Percentiles rank a stretch among this genome's conserved stretches.
These are phyloP conservation scores for Tetramorium bicarinatum DNA, from an alignment of 2,888 invertebrate species.

Conservation along the genomic window DNA sequence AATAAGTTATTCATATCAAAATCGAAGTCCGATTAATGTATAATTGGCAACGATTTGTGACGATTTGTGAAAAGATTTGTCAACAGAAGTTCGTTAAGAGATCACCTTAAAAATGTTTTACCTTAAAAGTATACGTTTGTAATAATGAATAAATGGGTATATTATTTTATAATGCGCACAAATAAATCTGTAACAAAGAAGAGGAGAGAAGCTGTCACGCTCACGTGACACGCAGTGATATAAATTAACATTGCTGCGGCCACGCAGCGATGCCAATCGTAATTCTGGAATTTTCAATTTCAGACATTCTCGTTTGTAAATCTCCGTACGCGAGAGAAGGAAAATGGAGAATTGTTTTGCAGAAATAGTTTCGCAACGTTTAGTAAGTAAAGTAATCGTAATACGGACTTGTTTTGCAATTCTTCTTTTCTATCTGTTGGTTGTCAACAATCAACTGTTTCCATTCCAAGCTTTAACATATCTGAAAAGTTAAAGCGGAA, in stretches of 20 bases:
- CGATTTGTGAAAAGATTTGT: background rate
- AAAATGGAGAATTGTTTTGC: conserved; percentile 5
- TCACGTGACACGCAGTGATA: background rate
- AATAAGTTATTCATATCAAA: background rate
- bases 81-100: background rate
- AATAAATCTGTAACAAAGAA: background rate
- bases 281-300: conserved; percentile 19
- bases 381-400: conserved; percentile 8
- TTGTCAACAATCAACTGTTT: background rate
- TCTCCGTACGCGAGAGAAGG: background rate
- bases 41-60: background rate
- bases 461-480: background rate
- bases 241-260: conserved; percentile 8
- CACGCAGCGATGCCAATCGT: background rate
- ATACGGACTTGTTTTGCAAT: conserved; percentile 11
- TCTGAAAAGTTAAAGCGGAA: background rate
- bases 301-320: background rate
- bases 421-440: background rate
- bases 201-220: background rate
- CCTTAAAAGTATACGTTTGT: background rate
- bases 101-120: background rate
- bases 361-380: background rate
- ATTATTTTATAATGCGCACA: background rate
- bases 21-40: conserved; percentile 1
- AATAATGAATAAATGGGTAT: background rate